Evolutionary conservation across 2,797 vertebrate species (phyloP).

Genomic region (Delichon dasypus): DNA sequence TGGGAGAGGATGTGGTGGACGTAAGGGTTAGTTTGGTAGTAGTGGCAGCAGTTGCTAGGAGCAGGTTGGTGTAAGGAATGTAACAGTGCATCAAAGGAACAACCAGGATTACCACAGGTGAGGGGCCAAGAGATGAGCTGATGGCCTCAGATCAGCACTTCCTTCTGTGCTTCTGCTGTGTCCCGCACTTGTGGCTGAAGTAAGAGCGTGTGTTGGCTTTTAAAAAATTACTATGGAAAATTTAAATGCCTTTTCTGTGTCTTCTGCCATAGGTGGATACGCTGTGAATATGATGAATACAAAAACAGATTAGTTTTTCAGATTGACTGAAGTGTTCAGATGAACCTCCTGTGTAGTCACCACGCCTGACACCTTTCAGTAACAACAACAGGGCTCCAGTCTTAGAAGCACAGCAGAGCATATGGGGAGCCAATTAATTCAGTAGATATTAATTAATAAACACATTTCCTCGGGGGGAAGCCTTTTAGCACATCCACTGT

Average conservation of each 20-base stretch:
- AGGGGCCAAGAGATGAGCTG: fast-evolving
- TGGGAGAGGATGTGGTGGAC: not conserved
- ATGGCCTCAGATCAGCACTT: not conserved
- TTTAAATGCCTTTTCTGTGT: not conserved
- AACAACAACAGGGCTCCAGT: not conserved
- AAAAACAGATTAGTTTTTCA: not conserved
- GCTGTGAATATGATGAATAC: not conserved
- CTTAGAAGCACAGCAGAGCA: not conserved
- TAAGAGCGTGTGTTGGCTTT: not conserved
- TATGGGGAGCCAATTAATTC: constrained; percentile 25
- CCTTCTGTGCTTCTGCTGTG: not conserved
- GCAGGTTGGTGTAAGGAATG: not conserved
- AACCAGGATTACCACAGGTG: not conserved
- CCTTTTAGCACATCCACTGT: not conserved
- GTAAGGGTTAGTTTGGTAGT: not conserved
- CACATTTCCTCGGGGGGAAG: not conserved
- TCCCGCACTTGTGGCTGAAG: not conserved
- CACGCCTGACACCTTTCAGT: not conserved
- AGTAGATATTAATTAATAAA: constrained; percentile 41
- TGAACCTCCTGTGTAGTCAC: not conserved
- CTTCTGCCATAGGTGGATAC: fast-evolving
- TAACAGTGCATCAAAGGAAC: fast-evolving
- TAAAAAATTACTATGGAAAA: not conserved
- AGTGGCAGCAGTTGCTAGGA: not conserved
- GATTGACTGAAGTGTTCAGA: not conserved